phyloP scores from a whole-genome alignment of 2,113 vertebrate genomes.

The Osmerus eperlanus region DNA sequence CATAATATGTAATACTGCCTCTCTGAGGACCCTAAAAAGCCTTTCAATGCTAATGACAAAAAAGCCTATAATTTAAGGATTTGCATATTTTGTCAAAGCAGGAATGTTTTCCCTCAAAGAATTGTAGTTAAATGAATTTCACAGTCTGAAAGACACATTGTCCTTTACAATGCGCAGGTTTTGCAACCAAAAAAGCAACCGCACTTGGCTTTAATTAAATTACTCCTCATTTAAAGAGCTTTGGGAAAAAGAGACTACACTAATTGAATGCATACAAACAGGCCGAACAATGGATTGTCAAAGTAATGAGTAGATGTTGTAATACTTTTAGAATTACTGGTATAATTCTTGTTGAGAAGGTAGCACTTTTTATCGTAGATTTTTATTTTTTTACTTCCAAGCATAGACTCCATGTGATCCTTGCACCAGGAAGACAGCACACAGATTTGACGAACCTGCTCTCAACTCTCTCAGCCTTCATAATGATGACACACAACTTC shows the following conservation, averaged over 20 bases:
- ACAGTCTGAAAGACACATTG: slow-evolving; percentile 1
- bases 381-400: too few relatives aligned
- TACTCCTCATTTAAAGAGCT: background rate
- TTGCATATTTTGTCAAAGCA: slow-evolving; percentile 2
- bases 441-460: too few relatives aligned
- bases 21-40: background rate
- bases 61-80: slow-evolving; percentile 2
- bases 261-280: background rate
- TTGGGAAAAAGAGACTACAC: background rate
- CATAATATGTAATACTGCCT: background rate
- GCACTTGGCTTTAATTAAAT: background rate
- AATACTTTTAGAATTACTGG: background rate
- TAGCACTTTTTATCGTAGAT: background rate
- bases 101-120: background rate
- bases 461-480: too few relatives aligned
- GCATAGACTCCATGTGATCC: too few relatives aligned
- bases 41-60: slow-evolving; percentile 2
- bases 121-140: slow-evolving; percentile 1
- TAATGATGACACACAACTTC: too few relatives aligned
- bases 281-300: background rate
- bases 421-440: too few relatives aligned
- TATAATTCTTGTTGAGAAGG: background rate
- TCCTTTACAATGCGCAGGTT: background rate
- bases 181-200: background rate
- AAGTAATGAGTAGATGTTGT: background rate